phyloP scores from a whole-genome alignment of 2,888 invertebrate species.

The Molorchus minor region DNA sequence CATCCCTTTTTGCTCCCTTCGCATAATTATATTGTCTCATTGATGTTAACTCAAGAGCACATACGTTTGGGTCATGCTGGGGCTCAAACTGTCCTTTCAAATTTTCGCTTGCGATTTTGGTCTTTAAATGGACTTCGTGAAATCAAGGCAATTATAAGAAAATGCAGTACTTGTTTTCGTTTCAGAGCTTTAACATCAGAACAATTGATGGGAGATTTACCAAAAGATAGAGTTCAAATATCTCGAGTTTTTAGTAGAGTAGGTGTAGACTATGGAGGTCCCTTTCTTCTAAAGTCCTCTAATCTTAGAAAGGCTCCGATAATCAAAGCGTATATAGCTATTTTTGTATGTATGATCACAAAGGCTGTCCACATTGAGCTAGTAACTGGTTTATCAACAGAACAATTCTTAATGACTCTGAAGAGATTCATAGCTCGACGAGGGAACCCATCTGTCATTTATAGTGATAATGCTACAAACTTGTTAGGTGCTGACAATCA shows the following conservation, averaged over 20 bases:
- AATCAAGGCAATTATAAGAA: not conserved
- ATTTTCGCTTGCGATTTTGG: not conserved
- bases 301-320: not conserved
- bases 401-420: too few species aligned
- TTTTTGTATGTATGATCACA: too few species aligned
- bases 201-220: slow-evolving; percentile 1
- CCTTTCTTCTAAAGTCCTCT: not conserved
- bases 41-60: slow-evolving; percentile 3
- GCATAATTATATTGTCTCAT: not conserved
- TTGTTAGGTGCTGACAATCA: too few species aligned
- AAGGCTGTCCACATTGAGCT: too few species aligned
- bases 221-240: not conserved
- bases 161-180: not conserved
- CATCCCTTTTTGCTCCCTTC: not conserved
- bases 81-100: not conserved
- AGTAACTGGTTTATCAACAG: too few species aligned
- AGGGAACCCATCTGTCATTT: too few species aligned
- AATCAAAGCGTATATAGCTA: not conserved
- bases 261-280: not conserved
- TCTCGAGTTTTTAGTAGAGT: not conserved
- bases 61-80: slow-evolving; percentile 1
- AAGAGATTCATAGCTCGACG: too few species aligned
- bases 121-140: not conserved
- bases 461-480: too few species aligned
- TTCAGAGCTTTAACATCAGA: not conserved